phyloP scores from a whole-genome alignment of 2,113 vertebrate species.

The Callipepla californica region DNA sequence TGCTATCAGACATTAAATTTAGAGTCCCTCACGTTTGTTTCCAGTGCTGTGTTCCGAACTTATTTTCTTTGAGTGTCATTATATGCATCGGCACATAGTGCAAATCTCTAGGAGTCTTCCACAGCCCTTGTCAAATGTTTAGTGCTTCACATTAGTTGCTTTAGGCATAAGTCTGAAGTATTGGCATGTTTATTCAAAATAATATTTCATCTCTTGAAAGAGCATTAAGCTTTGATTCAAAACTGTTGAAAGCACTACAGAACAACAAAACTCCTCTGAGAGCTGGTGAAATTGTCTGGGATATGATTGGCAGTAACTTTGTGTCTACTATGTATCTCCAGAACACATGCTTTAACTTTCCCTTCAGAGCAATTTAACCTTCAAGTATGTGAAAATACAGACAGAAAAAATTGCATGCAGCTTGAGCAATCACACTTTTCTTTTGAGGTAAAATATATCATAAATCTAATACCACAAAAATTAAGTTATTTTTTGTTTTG shows the following conservation, averaged over 20 bases:
- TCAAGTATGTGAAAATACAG: not conserved
- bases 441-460: not conserved
- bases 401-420: not conserved
- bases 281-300: constrained; percentile 20
- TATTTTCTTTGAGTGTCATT: constrained; percentile 40
- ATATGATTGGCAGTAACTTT: not conserved
- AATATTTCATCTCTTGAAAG: constrained; percentile 67
- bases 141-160: constrained; percentile 19
- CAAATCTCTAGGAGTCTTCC: not conserved
- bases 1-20: not conserved
- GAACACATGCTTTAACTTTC: not conserved
- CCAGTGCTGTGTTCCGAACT: not conserved
- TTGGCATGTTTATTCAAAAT: constrained; percentile 62
- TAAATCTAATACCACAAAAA: not conserved
- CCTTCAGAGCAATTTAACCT: not conserved
- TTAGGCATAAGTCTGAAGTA: constrained; percentile 59
- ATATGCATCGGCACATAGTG: not conserved
- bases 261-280: constrained; percentile 39
- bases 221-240: constrained; percentile 65
- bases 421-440: not conserved
- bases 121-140: constrained; percentile 17
- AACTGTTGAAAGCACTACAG: constrained; percentile 64
- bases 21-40: not conserved
- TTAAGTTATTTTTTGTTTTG: not conserved
- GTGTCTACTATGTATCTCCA: not conserved